These are phyloP conservation scores for Nibea albiflora DNA, from an alignment of 2,113 vertebrate genomes.

Conservation along the genomic window DNA sequence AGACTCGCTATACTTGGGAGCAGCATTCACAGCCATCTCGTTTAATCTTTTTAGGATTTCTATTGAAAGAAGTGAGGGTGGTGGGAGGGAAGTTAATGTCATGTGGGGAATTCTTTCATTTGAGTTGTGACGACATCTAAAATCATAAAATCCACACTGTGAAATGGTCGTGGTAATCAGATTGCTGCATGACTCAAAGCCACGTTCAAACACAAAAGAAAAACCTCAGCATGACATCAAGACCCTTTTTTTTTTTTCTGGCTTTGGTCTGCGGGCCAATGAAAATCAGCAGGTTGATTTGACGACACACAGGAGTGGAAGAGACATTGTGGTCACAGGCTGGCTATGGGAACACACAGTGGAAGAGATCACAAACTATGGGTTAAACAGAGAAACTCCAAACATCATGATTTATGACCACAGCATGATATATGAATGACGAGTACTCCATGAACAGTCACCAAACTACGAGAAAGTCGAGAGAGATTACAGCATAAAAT, in stretches of 20 bases:
- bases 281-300: conserved; percentile 32
- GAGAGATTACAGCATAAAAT: conserved; percentile 18
- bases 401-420: conserved; percentile 73
- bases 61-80: not conserved
- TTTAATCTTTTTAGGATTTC: not conserved
- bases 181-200: conserved; percentile 10
- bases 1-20: not conserved
- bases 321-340: conserved; percentile 68
- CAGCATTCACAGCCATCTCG: conserved; percentile 3
- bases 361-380: conserved; percentile 74
- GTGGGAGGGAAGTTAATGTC: conserved; percentile 19
- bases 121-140: conserved; percentile 7
- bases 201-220: conserved; percentile 33
- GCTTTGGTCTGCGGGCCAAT: conserved; percentile 22
- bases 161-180: not conserved
- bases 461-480: conserved; percentile 22
- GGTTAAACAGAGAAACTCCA: conserved; percentile 71
- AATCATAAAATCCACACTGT: not conserved
- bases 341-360: conserved; percentile 77
- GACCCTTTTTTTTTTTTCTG: not conserved
- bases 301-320: conserved; percentile 59
- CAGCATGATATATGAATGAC: conserved; percentile 72
- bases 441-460: conserved; percentile 34
- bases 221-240: conserved; percentile 48
- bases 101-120: conserved; percentile 28